These are phyloP conservation scores for Ctenicera cuprea DNA, from an alignment of 2,888 invertebrate genomes.

Conservation along the genomic window DNA sequence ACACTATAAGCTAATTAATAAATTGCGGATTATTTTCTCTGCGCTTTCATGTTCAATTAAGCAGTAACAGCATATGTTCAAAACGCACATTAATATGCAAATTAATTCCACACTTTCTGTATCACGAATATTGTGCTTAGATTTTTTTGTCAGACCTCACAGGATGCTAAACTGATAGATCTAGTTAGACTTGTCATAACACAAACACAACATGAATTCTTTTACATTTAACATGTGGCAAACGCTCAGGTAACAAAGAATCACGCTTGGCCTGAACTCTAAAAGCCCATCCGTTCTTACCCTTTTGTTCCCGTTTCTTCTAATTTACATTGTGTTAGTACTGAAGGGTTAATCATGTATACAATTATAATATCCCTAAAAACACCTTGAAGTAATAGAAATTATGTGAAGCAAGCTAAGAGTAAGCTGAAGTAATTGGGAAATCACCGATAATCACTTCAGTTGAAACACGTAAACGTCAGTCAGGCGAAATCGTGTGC, in stretches of 20 bases:
- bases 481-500: too few species aligned
- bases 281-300: slow-evolving; percentile 2
- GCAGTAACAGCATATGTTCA: slow-evolving; percentile 37
- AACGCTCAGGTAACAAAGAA: slow-evolving; percentile 24
- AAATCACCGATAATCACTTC: too few species aligned
- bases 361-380: too few species aligned
- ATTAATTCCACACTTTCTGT: slow-evolving; percentile 45
- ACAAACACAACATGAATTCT: slow-evolving; percentile 28
- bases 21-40: slow-evolving; percentile 46
- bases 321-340: neutral
- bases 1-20: slow-evolving; percentile 51
- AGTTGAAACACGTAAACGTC: too few species aligned
- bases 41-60: slow-evolving; percentile 48
- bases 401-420: too few species aligned
- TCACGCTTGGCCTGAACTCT: slow-evolving; percentile 9
- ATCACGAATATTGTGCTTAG: slow-evolving; percentile 35
- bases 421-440: too few species aligned
- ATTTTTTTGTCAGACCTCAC: slow-evolving; percentile 34
- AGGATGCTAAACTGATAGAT: slow-evolving; percentile 42
- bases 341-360: neutral
- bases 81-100: slow-evolving; percentile 46
- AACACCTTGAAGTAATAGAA: too few species aligned
- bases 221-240: slow-evolving; percentile 35
- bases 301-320: neutral
- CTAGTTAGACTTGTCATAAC: slow-evolving; percentile 43